Conservation (phyloP, 2,797 vertebrate species). For the Anguilla anguilla region DNA sequence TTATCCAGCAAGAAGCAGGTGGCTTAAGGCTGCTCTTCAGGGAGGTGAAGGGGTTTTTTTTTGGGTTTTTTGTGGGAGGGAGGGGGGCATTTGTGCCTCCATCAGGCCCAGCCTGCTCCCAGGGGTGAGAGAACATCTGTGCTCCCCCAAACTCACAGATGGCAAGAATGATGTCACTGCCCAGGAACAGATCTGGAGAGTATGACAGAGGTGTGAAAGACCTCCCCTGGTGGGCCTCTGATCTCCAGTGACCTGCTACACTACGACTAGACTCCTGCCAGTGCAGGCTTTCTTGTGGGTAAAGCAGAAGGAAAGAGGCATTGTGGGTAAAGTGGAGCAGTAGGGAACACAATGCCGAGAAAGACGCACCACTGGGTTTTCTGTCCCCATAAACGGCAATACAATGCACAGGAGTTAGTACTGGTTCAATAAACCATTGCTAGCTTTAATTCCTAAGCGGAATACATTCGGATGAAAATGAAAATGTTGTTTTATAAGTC, state of each 20-base stretch:
- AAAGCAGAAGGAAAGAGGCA: too few relatives aligned
- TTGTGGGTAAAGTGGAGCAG: too few relatives aligned
- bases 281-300: too few relatives aligned
- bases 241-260: background rate
- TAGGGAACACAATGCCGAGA: too few relatives aligned
- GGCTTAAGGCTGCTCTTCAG: background rate
- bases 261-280: too few relatives aligned
- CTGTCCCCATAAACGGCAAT: too few relatives aligned
- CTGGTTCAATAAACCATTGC: too few relatives aligned
- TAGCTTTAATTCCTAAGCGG: too few relatives aligned
- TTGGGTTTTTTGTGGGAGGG: background rate
- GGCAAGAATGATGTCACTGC: constrained; percentile 8
- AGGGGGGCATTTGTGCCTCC: background rate
- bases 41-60: background rate
- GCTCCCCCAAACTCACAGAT: background rate
- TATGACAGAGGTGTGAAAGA: background rate
- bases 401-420: too few relatives aligned
- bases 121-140: background rate
- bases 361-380: too few relatives aligned
- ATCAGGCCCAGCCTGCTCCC: background rate
- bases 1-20: background rate
- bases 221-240: background rate
- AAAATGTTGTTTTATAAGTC: too few relatives aligned
- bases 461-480: too few relatives aligned
- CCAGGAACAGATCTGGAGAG: background rate